phyloP scores from a whole-genome alignment of 2,113 vertebrate genomes.

The Leucopsar rothschildi region DNA sequence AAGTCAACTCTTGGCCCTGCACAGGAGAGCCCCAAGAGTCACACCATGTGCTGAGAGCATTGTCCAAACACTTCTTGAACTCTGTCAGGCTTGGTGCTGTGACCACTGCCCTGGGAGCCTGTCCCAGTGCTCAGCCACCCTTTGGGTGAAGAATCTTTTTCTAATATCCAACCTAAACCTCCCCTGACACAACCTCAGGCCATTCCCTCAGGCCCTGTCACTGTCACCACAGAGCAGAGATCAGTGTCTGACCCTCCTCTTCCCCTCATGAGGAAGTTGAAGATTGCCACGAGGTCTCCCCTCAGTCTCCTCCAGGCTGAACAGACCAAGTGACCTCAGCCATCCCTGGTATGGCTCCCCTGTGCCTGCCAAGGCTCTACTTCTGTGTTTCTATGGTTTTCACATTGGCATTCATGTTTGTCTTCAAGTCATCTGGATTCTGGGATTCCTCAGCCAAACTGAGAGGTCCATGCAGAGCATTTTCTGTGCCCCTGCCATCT shows the following conservation, averaged over 20 bases:
- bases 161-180: background rate
- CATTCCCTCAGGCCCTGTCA: background rate
- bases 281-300: background rate
- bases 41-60: background rate
- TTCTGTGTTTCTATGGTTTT: background rate
- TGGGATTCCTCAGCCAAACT: background rate
- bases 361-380: background rate
- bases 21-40: background rate
- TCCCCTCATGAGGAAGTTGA: background rate
- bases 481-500: background rate
- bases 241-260: background rate
- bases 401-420: background rate
- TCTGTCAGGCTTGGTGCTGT: background rate
- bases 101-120: background rate
- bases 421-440: background rate
- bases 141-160: background rate
- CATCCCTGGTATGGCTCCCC: accelerated
- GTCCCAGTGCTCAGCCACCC: background rate
- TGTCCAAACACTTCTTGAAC: background rate
- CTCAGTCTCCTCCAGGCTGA: background rate
- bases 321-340: background rate
- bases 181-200: too few relatives aligned
- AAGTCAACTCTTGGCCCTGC: background rate
- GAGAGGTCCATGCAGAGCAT: background rate
- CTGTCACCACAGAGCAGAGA: background rate